phyloP scores from a whole-genome alignment of 2,888 invertebrate genomes.

The Cacoxenus indagator region DNA sequence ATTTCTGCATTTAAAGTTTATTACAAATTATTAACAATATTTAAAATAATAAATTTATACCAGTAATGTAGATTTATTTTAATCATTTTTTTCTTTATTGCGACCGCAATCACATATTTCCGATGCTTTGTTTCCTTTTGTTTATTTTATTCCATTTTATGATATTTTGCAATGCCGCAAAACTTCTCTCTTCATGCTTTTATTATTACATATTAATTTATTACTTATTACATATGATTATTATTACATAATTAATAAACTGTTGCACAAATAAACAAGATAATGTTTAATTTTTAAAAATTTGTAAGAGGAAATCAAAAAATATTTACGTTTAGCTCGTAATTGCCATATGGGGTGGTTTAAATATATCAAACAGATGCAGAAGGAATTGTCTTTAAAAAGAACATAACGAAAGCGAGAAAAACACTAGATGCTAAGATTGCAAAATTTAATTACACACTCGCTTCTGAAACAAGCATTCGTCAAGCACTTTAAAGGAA shows the following conservation, averaged over 20 bases:
- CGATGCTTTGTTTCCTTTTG: slow-evolving; percentile 5
- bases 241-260: slow-evolving; percentile 11
- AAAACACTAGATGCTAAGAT: too few species aligned
- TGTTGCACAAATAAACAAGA: slow-evolving; percentile 18
- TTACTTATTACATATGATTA: slow-evolving; percentile 10
- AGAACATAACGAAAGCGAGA: too few species aligned
- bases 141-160: slow-evolving; percentile 8
- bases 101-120: not conserved
- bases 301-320: slow-evolving; percentile 18
- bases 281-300: slow-evolving; percentile 20
- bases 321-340: not conserved
- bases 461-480: too few species aligned
- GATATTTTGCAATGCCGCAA: not conserved
- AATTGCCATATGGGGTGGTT: too few species aligned
- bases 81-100: slow-evolving; percentile 23
- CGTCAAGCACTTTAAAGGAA: too few species aligned
- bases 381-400: too few species aligned
- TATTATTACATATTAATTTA: not conserved
- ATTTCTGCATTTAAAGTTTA: slow-evolving; percentile 31
- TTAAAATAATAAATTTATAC: slow-evolving; percentile 52
- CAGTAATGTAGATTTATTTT: slow-evolving; percentile 39
- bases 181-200: not conserved
- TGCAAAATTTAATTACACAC: too few species aligned
- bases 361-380: too few species aligned
- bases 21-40: slow-evolving; percentile 56